A percentile compares a stretch with the other conserved stretches of the same genome.
Conservation (phyloP, 2,888 invertebrate genomes). For the Brachyptera risi region DNA sequence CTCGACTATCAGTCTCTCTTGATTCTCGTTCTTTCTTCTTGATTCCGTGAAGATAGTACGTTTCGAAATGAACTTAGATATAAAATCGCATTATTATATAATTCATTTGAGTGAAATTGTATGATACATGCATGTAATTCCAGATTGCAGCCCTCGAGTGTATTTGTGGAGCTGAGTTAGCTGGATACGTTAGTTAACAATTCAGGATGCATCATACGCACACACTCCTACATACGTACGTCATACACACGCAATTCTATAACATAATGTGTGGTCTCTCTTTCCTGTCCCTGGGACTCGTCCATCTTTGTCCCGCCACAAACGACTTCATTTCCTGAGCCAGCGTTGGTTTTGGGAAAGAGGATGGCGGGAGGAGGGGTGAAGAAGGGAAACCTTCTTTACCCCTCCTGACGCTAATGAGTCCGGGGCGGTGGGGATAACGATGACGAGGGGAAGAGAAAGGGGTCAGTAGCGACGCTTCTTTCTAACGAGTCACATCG, state of each 20-base stretch:
- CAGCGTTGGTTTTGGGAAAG: constrained; percentile 34
- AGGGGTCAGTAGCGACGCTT: not conserved
- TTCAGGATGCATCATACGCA: not conserved
- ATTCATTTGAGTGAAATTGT: no score
- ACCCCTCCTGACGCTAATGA: constrained; percentile 18
- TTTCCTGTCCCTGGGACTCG: constrained; percentile 29
- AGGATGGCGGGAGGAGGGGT: constrained; percentile 22
- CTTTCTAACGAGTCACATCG: not conserved
- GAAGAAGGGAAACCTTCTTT: not conserved
- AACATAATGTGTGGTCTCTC: constrained; percentile 41
- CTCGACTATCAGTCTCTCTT: no score
- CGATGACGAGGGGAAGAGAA: not conserved
- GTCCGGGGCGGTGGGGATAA: constrained; percentile 3
- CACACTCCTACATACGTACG: constrained; percentile 3
- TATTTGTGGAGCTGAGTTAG: not conserved
- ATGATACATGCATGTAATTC: no score
- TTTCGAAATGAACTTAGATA: no score
- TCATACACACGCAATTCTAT: constrained; percentile 8
- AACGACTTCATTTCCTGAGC: constrained; percentile 34
- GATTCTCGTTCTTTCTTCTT: no score
- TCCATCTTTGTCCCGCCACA: constrained; percentile 31
- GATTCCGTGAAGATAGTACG: no score
- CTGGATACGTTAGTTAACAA: not conserved
- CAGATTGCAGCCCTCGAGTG: not conserved
- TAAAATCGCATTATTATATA: no score